phyloP scores from a whole-genome alignment of 2,797 vertebrate genomes.

The Karalla daura region DNA sequence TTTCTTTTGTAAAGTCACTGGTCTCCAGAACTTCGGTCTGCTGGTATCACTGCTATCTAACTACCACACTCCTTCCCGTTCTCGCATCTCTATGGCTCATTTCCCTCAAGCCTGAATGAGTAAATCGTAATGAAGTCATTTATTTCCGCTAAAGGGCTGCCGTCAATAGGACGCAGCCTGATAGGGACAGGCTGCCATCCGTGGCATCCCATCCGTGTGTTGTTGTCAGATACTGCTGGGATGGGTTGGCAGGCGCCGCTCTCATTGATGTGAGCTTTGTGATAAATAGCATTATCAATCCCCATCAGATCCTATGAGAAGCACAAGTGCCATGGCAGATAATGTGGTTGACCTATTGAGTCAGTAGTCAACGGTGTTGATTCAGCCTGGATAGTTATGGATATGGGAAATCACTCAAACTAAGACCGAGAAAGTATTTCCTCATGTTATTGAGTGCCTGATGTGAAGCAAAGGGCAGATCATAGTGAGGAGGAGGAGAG shows the following conservation, averaged over 20 bases:
- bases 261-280: slow-evolving; percentile 25
- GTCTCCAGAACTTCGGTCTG: not conserved
- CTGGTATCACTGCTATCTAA: slow-evolving; percentile 12
- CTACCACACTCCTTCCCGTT: slow-evolving; percentile 24
- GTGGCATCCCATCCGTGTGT: slow-evolving; percentile 21
- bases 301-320: slow-evolving; percentile 19
- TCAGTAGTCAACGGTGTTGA: slow-evolving; percentile 20
- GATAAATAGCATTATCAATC: slow-evolving; percentile 54
- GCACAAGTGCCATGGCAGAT: slow-evolving; percentile 7
- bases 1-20: not conserved
- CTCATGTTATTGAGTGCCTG: not conserved
- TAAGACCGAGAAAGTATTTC: slow-evolving; percentile 13
- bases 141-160: slow-evolving; percentile 5
- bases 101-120: slow-evolving; percentile 40
- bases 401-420: slow-evolving; percentile 34
- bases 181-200: slow-evolving; percentile 25
- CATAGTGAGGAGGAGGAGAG: not conserved
- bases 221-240: slow-evolving; percentile 22
- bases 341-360: slow-evolving; percentile 35
- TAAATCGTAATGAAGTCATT: slow-evolving; percentile 34
- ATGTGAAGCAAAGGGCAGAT: slow-evolving; percentile 5
- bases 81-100: slow-evolving; percentile 22
- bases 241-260: not conserved
- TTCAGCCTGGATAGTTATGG: slow-evolving; percentile 17
- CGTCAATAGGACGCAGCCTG: slow-evolving; percentile 24